Percentiles rank a stretch among this genome's conserved stretches.
phyloP scores from a whole-genome alignment of 2,797 vertebrate genomes.

The Microctenopoma lineatum region DNA sequence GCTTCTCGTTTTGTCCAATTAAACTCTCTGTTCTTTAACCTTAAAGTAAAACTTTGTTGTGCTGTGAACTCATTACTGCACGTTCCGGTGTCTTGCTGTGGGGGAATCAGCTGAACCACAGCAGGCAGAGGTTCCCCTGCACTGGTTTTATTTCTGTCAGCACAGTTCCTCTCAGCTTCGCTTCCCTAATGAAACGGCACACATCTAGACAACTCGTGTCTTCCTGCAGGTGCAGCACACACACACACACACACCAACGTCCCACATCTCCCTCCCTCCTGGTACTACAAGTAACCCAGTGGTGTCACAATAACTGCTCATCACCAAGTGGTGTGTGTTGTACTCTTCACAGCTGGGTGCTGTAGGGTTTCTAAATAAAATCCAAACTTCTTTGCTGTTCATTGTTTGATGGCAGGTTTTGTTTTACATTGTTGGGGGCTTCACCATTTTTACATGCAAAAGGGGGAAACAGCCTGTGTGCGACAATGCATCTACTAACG shows the following conservation, averaged over 20 bases:
- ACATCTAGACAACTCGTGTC: constrained; percentile 36
- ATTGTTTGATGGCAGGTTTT: constrained; percentile 42
- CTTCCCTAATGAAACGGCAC: constrained; percentile 52
- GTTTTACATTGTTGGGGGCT: neutral
- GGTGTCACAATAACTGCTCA: constrained; percentile 49
- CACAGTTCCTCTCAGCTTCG: constrained; percentile 20
- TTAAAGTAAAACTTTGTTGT: constrained; percentile 45
- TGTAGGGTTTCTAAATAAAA: constrained; percentile 44
- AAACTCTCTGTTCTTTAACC: constrained; percentile 59
- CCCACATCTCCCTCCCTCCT: constrained; percentile 20
- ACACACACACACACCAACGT: constrained; percentile 4
- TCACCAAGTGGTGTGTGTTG: constrained; percentile 37
- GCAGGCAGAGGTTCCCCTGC: constrained; percentile 33
- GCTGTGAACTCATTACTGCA: constrained; percentile 10
- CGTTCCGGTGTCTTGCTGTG: constrained; percentile 25
- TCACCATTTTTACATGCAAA: constrained; percentile 24
- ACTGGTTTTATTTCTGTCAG: constrained; percentile 34
- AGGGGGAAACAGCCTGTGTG: constrained; percentile 24
- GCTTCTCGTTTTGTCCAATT: constrained; percentile 67
- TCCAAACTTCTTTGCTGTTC: constrained; percentile 23
- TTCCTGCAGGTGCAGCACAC: constrained; percentile 41
- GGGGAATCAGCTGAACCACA: constrained; percentile 38
- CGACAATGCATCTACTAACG: constrained; percentile 4
- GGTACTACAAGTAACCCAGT: constrained; percentile 25
- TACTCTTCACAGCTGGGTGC: constrained; percentile 41